phyloP scores from a whole-genome alignment of 2,797 vertebrate species.

The Rhadinocentrus ornatus region DNA sequence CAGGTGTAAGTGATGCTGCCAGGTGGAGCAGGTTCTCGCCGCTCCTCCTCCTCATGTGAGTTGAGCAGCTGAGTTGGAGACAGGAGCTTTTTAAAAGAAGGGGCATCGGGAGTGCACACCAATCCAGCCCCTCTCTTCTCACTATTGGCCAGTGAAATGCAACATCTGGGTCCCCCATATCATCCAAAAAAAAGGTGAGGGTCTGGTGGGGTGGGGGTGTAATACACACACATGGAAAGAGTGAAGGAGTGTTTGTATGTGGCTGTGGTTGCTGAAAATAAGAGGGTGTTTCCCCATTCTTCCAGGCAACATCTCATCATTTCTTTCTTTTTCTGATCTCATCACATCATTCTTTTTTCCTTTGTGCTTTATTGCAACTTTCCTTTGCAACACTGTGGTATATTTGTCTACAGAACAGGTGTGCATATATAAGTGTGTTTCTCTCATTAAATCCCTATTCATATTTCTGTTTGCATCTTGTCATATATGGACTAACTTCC shows the following conservation, averaged over 20 bases:
- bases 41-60: conserved; percentile 62
- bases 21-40: conserved; percentile 32
- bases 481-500: neutral
- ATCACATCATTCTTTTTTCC: conserved; percentile 14
- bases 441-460: conserved; percentile 13
- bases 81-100: conserved; percentile 82
- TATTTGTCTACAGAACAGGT: conserved; percentile 40
- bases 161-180: conserved; percentile 82
- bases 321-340: too few relatives aligned
- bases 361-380: neutral
- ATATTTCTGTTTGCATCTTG: neutral
- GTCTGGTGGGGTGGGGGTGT: conserved; percentile 34
- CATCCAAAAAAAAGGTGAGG: conserved; percentile 72
- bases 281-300: conserved; percentile 38
- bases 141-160: conserved; percentile 80
- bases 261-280: conserved; percentile 36
- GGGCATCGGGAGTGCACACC: conserved; percentile 73
- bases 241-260: conserved; percentile 12
- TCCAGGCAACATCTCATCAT: conserved; percentile 20
- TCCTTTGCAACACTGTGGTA: neutral
- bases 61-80: conserved; percentile 71
- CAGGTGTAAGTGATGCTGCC: conserved; percentile 68
- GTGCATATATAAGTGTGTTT: conserved; percentile 18
- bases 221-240: conserved; percentile 5
- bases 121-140: conserved; percentile 83